Conservation (phyloP, 2,113 vertebrate species). For the Dasyornis broadbenti region DNA sequence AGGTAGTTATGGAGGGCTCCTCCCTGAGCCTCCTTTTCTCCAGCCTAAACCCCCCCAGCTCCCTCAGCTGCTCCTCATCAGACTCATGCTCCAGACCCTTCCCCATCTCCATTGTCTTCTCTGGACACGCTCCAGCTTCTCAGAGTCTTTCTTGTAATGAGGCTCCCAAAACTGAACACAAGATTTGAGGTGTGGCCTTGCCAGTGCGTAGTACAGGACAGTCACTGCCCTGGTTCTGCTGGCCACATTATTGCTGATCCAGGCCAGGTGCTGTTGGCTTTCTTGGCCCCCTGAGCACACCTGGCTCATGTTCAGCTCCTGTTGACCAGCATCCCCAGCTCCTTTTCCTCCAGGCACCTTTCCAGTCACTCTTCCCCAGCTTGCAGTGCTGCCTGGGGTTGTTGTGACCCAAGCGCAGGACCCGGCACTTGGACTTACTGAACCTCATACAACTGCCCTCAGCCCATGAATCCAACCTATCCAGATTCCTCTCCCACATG, state of each 20-base stretch:
- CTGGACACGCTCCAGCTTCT: background rate
- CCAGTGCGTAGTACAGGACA: accelerated
- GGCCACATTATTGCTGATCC: background rate
- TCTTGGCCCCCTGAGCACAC: background rate
- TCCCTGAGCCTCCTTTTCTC: background rate
- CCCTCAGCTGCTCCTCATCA: background rate
- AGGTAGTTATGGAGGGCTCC: accelerated
- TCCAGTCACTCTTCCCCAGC: background rate
- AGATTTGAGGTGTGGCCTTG: background rate
- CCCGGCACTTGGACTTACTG: background rate
- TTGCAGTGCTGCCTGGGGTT: no score
- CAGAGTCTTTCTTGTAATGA: background rate
- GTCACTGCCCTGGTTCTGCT: background rate
- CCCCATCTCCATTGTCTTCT: accelerated
- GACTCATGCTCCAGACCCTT: background rate
- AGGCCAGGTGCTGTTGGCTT: background rate
- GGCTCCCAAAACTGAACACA: background rate
- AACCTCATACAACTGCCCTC: background rate
- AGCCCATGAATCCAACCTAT: background rate
- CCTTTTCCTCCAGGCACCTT: background rate
- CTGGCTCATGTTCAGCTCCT: background rate
- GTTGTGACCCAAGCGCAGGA: background rate
- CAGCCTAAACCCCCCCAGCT: background rate
- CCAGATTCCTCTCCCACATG: background rate
- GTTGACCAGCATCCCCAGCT: accelerated